phyloP scores from a whole-genome alignment of 2,888 invertebrate genomes.

The Shargacucullia verbasci region DNA sequence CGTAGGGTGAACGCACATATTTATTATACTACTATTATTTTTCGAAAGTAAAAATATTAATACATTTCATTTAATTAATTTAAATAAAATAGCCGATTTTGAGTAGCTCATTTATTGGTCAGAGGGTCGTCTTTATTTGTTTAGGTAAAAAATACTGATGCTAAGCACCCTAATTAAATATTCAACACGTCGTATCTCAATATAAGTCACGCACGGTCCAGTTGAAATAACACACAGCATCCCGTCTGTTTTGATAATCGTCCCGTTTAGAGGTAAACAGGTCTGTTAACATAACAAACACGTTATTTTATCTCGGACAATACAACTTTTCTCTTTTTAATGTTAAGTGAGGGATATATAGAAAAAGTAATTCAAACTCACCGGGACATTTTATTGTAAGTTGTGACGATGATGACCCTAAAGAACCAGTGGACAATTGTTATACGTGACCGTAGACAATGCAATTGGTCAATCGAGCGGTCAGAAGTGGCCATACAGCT shows the following conservation, averaged over 20 bases:
- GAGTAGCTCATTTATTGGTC: conserved; percentile 14
- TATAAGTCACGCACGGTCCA: conserved; percentile 78
- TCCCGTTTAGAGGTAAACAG: conserved; percentile 69
- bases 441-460: conserved; percentile 86
- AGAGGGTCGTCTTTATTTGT: too few species aligned
- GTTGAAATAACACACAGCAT: conserved; percentile 87
- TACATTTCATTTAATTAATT: conserved; percentile 10
- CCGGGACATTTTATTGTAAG: conserved; percentile 26
- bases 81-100: conserved; percentile 17
- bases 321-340: conserved; percentile 40
- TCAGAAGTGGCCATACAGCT: conserved; percentile 52
- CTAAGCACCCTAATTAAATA: conserved; percentile 73
- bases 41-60: neutral
- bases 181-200: conserved; percentile 63
- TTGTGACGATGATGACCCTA: conserved; percentile 23
- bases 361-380: conserved; percentile 31
- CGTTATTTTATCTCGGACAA: conserved; percentile 46
- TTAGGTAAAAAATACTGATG: conserved; percentile 47
- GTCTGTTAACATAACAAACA: conserved; percentile 58
- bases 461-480: conserved; percentile 48
- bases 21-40: conserved; percentile 10
- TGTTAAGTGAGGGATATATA: conserved; percentile 35
- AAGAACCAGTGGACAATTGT: conserved; percentile 61
- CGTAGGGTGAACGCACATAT: conserved; percentile 19
- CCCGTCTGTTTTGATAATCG: conserved; percentile 72